A percentile compares a stretch with the other conserved stretches of the same genome.
Evolutionary conservation across 2,797 vertebrate species (phyloP).

Genomic region (Discoglossus pictus): DNA sequence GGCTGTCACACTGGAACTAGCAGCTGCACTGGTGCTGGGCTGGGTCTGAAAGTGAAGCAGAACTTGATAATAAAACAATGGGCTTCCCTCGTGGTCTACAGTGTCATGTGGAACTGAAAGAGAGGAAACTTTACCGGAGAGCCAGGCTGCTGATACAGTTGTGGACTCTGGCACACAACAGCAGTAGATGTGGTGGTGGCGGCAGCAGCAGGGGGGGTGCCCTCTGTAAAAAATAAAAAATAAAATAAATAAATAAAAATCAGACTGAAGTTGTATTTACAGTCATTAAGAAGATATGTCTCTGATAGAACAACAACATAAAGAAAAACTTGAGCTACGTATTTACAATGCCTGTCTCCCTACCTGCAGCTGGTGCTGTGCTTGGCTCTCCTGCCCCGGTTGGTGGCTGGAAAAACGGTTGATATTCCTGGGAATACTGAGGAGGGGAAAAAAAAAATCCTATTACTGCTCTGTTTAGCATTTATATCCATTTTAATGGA

Average conservation of each 20-base stretch:
- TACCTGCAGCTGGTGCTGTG: conserved; percentile 79
- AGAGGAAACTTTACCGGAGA: conserved; percentile 68
- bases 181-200: conserved; percentile 79
- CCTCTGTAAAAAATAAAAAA: conserved; percentile 17
- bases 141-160: conserved; percentile 86
- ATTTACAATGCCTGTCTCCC: too few species aligned
- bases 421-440: conserved; percentile 81
- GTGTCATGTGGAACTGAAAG: neutral
- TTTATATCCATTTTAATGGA: too few species aligned
- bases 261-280: too few species aligned
- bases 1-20: conserved; percentile 57
- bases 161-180: conserved; percentile 88
- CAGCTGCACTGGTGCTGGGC: conserved; percentile 57
- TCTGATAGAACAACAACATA: too few species aligned
- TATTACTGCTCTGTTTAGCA: neutral
- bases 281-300: too few species aligned
- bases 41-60: conserved; percentile 65
- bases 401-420: conserved; percentile 84
- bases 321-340: too few species aligned
- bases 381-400: conserved; percentile 77
- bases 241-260: conserved; percentile 30
- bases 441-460: conserved; percentile 38
- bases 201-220: conserved; percentile 67
- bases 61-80: conserved; percentile 1
- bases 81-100: neutral